Evolutionary conservation across 2,797 vertebrate species (phyloP), one percentile per base, ranked within the genome.

Genomic region (Tragelaphus eurycerus): DNA sequence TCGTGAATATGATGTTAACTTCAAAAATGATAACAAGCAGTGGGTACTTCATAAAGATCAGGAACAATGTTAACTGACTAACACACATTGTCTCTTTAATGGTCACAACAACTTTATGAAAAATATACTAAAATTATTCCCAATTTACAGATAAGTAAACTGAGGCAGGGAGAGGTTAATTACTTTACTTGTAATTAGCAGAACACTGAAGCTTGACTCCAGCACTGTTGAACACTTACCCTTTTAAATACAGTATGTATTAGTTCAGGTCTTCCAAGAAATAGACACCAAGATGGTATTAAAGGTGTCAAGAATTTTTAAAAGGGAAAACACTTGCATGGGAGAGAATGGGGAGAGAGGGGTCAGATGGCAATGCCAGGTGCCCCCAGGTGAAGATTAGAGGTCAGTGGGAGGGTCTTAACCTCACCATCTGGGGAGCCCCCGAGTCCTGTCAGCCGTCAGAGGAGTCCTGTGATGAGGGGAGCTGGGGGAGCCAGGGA

Each of bases 401-500:
- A 38, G 4, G 87, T 78, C n/a, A 10, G 15, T 1, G 23, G 14
- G 67, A 52, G 82, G 25, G 10, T 59, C 71, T 78, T 6, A 54
- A 34, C 16, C 43, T 34, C 23, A 13, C 25, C 5, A 4, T 17
- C 67, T n/a, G 52, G 43, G 54, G 46, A 21, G 79, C 9, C 79
- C 67, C 81, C 0, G 1, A 76, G 71, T 5, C 48, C 13, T 38
- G 48, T 23, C 23, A 29, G 34, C 21, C 0, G 3, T 38, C 38
- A 27, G 54, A 27, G 93, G 23, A 10, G 76, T 4, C 60, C n/a
- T 6, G 34, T 38, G 67, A 23, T 13, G 67, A 4, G 1, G 64
- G 34, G 10, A 12, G 34, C 62, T 15, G 19, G 7, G 52, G 0
- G 0, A 0, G 29, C 64, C 12, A 4, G 55, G 10, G 67, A 38